These are phyloP conservation scores for Poecilus cupreus DNA, from an alignment of 2,888 invertebrate genomes.

Conservation along the genomic window DNA sequence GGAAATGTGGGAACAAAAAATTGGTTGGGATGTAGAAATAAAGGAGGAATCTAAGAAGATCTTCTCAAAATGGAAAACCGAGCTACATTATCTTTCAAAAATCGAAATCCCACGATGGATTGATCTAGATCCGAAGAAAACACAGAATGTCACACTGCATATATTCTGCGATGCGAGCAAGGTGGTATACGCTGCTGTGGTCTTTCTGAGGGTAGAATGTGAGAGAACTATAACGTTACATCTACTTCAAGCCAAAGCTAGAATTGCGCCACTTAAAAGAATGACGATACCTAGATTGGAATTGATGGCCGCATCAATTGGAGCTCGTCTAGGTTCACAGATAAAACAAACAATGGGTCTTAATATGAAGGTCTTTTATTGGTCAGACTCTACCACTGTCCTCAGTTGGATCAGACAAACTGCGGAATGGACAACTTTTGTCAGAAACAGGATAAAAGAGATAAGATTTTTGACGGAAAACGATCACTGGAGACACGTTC, in stretches of 20 bases:
- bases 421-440: conserved; percentile 64
- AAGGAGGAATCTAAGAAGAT: background rate
- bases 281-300: conserved; percentile 66
- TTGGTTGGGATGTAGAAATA: conserved; percentile 9
- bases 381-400: conserved; percentile 64
- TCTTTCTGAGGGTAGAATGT: no score
- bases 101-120: background rate
- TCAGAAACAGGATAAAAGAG: conserved; percentile 64
- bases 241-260: conserved; percentile 63
- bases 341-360: background rate
- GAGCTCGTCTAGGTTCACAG: conserved; percentile 61
- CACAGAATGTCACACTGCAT: no score
- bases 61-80: background rate
- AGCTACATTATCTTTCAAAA: background rate
- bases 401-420: conserved; percentile 63
- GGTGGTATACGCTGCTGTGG: no score
- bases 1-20: background rate
- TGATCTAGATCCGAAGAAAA: background rate
- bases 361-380: conserved; percentile 60
- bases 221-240: background rate
- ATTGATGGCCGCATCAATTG: conserved; percentile 65
- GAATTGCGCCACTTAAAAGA: conserved; percentile 64
- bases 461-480: conserved; percentile 61
- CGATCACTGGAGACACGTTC: conserved; percentile 64
- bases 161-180: no score